A percentile compares a stretch with the other conserved stretches of the same genome.
Evolutionary conservation across 2,888 invertebrate species (phyloP).

Genomic region (Xestia c-nigrum): DNA sequence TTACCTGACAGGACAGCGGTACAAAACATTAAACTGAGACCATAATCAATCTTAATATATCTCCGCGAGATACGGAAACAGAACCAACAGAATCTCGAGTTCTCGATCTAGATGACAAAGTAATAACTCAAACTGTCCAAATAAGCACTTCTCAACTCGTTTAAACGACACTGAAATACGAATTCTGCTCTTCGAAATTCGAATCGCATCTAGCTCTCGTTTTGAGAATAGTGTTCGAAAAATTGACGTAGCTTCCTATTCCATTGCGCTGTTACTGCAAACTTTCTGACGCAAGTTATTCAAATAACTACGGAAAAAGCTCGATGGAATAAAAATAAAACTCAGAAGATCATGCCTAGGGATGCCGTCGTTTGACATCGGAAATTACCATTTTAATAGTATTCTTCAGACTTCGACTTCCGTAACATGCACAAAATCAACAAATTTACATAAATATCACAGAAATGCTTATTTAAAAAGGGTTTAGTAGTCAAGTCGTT

Average conservation of each 20-base stretch:
- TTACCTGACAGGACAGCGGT: constrained; percentile 6
- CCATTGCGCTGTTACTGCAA: constrained; percentile 47
- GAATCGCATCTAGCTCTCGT: constrained; percentile 38
- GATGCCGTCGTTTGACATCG: constrained; percentile 37
- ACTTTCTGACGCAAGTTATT: constrained; percentile 27
- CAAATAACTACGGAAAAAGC: constrained; percentile 31
- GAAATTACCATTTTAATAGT: constrained; percentile 67
- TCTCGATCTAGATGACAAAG: constrained; percentile 39
- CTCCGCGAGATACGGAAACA: constrained; percentile 43
- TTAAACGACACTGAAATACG: constrained; percentile 48
- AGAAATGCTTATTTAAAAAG: constrained; percentile 24
- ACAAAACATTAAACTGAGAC: constrained; percentile 20
- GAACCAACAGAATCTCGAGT: constrained; percentile 30
- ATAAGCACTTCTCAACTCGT: constrained; percentile 46
- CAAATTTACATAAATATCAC: constrained; percentile 59
- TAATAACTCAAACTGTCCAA: constrained; percentile 55
- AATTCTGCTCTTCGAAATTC: constrained; percentile 31
- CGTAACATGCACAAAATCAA: constrained; percentile 62
- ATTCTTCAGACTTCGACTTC: constrained; percentile 58
- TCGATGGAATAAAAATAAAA: constrained; percentile 59
- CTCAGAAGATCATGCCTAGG: constrained; percentile 25
- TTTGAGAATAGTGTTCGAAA: constrained; percentile 10
- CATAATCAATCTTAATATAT: constrained; percentile 51
- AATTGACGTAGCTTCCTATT: constrained; percentile 39
- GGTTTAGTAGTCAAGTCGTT: constrained; percentile 28